Base-by-base conservation (phyloP, 2,888 invertebrate species). In the Hanleya hanleyi region DNA sequence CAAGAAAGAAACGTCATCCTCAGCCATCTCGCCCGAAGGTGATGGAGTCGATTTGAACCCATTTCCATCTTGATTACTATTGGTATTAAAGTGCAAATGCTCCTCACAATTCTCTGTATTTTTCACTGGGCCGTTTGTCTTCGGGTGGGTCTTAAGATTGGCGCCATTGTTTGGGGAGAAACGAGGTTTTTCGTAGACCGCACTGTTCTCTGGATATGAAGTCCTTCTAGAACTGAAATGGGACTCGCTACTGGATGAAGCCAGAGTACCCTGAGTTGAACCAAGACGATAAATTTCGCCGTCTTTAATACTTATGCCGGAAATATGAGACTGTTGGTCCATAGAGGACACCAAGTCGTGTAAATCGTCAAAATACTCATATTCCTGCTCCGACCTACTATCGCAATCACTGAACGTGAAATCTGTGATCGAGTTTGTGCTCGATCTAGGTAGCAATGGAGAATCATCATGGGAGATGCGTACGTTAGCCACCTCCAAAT, bases 361-460 rank as follows among this genome's bases (percentile, higher is more conserved):
- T 26, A 57, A 29, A 57, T 57, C 57, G 26, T 57, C 57, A 32
- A 57, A 57, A 57, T 57, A 57, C 29, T 57, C 57, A 26, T 57
- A 57, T 57, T 57, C 57, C 22, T 57, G 26, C 1, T 57, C 57
- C 22, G 57, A 57, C 57, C 26, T 18, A 57, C 57, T 29, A 32
- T 57, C 57, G 9, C 57, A 29, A 32, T 57, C 57, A 57, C 29
- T 57, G 29, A 29, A 57, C 9, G 57, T 57, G 26, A 57, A 2
- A 4, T 57, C 57, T 4, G 7, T 29, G 26, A 57, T 32, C 22
- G 57, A 57, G 9, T 57, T 57, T 15, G 26, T 57, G 32, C 32
- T 9, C 15, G 57, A 57, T 22, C 57, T 22, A 18, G 57, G 57
- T 57, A 57, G 29, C 15, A 57, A 32, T 15, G 57, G 57, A 29